Evolutionary conservation across 1,140 invertebrate species (phyloP).

Genomic region (Neodiprion virginianus): DNA sequence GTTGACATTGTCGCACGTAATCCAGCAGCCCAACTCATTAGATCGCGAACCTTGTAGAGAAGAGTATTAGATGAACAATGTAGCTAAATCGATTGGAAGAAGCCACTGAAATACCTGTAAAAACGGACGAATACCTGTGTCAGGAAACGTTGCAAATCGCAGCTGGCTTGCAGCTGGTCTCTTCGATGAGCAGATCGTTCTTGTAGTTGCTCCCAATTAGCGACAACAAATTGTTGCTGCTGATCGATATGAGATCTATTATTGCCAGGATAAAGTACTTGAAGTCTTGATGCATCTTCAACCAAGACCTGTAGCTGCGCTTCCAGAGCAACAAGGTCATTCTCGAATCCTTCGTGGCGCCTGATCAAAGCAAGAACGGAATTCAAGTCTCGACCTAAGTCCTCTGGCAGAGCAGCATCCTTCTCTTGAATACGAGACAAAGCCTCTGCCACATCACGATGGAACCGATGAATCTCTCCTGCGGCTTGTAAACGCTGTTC

Average conservation of each 20-base stretch:
- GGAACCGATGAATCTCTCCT: slow-evolving; percentile 95
- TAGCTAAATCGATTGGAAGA: slow-evolving; percentile 8
- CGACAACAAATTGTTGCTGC: slow-evolving; percentile 82
- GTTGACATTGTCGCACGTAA: slow-evolving; percentile 81
- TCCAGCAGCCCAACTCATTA: slow-evolving; percentile 87
- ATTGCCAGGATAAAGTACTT: slow-evolving; percentile 88
- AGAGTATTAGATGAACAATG: slow-evolving; percentile 15
- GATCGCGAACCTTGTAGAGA: slow-evolving; percentile 76
- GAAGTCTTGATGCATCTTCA: slow-evolving; percentile 89
- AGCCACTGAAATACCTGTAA: slow-evolving; percentile 11
- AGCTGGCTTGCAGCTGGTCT: slow-evolving; percentile 84
- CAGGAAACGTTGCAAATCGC: slow-evolving; percentile 88
- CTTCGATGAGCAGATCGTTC: slow-evolving; percentile 79
- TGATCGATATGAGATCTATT: slow-evolving; percentile 90
- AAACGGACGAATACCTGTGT: slow-evolving; percentile 55
- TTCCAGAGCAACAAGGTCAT: slow-evolving; percentile 92
- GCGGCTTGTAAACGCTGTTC: slow-evolving; percentile 89
- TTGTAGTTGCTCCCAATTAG: slow-evolving; percentile 88
- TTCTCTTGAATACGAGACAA: slow-evolving; percentile 90
- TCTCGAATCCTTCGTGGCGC: slow-evolving; percentile 94
- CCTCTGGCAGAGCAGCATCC: slow-evolving; percentile 81
- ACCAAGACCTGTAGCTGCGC: slow-evolving; percentile 90
- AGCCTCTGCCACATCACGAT: slow-evolving; percentile 94
- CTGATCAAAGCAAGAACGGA: slow-evolving; percentile 83
- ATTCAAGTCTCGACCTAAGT: slow-evolving; percentile 87